Evolutionary conservation across 2,888 invertebrate species (phyloP), one percentile per base, ranked within the genome.

Genomic region (Drosophila cognata): DNA sequence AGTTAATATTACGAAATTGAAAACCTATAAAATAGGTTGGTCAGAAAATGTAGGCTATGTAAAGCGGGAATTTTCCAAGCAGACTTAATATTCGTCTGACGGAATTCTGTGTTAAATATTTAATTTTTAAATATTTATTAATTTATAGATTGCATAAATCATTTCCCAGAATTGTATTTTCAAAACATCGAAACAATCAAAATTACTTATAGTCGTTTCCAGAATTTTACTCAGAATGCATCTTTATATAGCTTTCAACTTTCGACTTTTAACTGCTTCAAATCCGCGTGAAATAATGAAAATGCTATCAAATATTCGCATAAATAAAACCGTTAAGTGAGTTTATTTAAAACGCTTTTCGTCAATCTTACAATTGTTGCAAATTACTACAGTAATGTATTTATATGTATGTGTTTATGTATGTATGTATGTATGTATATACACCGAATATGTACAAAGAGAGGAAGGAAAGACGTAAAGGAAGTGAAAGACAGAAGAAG

Each of bases 361-460:
- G 80, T 91, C 91, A 91, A 90, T 90, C 82, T 90, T 88, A 85
- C 82, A 88, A 91, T 90, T 90, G 90, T 91, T 91, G 91, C 91
- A 89, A 82, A 82, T 80, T 77, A 78, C 82, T 88, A 79, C 53
- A 51, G 46, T 78, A 81, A 60, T 50, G 67, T 46, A 25, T 78
- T 57, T 60, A 52, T 66, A 76, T 68, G 50, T 62, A 53, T 62
- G 56, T 74, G 77, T 81, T 16, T 43, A 25, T 62, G 48, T 74
- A 79, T 65, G 52, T 74, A 76, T 63, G 53, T 73, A 71, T 81
- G 56, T 56, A 51, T 61, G 35, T 69, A 79, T 77, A 77, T 77
- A 81, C 73, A 73, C 38, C 16, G 69, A 53, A 41, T 70, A 74
- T 79, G 53, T 77, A 78, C 68, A 77, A 36, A 43, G 36, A 43